Evolutionary conservation across 37 sponge, comb jelly and placozoan species (phyloP).

Genomic region (Aplysina aerophoba): DNA sequence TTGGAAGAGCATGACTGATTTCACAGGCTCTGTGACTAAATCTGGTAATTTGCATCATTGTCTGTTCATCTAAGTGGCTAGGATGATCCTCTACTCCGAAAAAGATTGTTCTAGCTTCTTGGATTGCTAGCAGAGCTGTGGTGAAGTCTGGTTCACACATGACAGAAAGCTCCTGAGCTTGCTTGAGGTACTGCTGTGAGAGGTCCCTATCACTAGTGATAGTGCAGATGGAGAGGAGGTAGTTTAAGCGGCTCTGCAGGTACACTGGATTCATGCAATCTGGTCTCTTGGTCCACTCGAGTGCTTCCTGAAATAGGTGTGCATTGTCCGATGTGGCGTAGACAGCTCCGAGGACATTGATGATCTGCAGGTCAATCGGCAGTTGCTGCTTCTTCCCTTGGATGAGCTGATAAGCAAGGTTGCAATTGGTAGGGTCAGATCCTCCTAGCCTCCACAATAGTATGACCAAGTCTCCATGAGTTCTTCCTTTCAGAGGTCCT

Average conservation of each 20-base stretch:
- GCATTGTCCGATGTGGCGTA: neutral
- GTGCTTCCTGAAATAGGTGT: neutral
- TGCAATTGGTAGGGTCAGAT: neutral
- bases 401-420: neutral
- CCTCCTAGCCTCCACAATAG: neutral
- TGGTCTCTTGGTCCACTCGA: neutral
- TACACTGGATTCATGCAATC: conserved; percentile 9
- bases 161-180: neutral
- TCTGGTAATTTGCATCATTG: neutral
- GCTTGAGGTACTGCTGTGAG: neutral
- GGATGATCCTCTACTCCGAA: neutral
- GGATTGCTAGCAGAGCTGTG: neutral
- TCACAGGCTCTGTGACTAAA: conserved; percentile 8
- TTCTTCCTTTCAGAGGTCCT: neutral
- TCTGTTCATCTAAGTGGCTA: neutral
- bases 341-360: conserved; percentile 11
- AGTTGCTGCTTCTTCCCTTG: neutral
- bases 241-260: conserved; percentile 12
- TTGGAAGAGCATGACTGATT: neutral
- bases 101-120: neutral
- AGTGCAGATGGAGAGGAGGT: conserved; percentile 16
- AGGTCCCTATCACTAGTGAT: neutral
- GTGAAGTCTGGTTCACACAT: neutral
- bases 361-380: conserved; percentile 2
- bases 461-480: conserved; percentile 14